phyloP scores from a whole-genome alignment of 2,888 invertebrate species.

The Tenodera sinensis region DNA sequence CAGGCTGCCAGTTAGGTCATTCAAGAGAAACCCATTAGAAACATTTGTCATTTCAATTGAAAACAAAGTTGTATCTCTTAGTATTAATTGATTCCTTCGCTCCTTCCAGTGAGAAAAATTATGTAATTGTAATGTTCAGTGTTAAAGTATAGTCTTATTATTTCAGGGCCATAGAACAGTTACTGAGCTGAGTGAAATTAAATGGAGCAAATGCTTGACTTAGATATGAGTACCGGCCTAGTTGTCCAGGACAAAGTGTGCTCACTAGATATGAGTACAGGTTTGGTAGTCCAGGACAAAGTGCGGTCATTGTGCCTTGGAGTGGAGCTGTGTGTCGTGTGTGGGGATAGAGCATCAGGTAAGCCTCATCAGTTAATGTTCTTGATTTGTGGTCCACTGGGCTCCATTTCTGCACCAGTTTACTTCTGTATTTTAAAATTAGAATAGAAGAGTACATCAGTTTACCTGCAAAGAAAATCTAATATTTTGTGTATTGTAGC shows the following conservation, averaged over 20 bases:
- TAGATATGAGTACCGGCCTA: constrained; percentile 29
- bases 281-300: constrained; percentile 37
- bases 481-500: no score
- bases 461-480: neutral
- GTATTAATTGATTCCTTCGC: no score
- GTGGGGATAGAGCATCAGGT: constrained; percentile 92
- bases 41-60: no score
- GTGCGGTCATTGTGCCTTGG: constrained; percentile 55
- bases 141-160: neutral
- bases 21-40: no score
- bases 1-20: no score
- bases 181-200: neutral
- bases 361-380: constrained; percentile 15
- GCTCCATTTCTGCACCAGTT: neutral
- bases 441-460: neutral
- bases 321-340: constrained; percentile 88
- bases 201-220: constrained; percentile 28
- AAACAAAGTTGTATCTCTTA: no score
- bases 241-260: constrained; percentile 39
- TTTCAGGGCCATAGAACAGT: neutral
- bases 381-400: neutral
- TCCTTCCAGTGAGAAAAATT: no score
- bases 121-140: no score
- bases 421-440: neutral
- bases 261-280: constrained; percentile 40